Conservation (phyloP, 2,888 invertebrate genomes). For the Volucella inflata region DNA sequence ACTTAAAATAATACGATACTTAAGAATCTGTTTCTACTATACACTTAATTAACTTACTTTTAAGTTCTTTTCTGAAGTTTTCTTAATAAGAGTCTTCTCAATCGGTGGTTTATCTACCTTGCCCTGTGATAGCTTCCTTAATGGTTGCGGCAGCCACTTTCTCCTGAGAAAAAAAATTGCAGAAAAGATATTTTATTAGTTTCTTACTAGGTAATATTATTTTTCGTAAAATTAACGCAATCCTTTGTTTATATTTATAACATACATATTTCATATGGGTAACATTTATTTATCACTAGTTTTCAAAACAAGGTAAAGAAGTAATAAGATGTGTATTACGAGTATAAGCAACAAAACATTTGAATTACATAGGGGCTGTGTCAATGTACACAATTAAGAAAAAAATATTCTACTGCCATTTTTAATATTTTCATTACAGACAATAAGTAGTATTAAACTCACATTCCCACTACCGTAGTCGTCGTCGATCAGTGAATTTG, state of each 20-base stretch:
- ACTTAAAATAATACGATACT: slow-evolving; percentile 62
- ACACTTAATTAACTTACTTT: slow-evolving; percentile 86
- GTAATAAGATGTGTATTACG: slow-evolving; percentile 3
- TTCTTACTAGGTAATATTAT: slow-evolving; percentile 19
- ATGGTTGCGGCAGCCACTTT: slow-evolving; percentile 94
- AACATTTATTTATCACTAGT: slow-evolving; percentile 48
- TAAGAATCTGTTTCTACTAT: no score
- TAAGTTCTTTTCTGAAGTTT: slow-evolving; percentile 92
- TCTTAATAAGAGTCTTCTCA: slow-evolving; percentile 89
- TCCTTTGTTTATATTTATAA: slow-evolving; percentile 27
- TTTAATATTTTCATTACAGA: slow-evolving; percentile 56
- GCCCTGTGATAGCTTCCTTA: slow-evolving; percentile 94
- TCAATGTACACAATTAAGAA: slow-evolving; percentile 47
- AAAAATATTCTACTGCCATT: slow-evolving; percentile 40
- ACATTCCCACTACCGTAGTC: slow-evolving; percentile 66
- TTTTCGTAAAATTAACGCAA: slow-evolving; percentile 20
- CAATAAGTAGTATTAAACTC: slow-evolving; percentile 73
- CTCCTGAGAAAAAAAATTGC: slow-evolving; percentile 86
- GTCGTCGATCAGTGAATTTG: slow-evolving; percentile 67
- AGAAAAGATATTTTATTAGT: slow-evolving; percentile 8
- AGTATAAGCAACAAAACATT: slow-evolving; percentile 47
- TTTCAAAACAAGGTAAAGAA: slow-evolving; percentile 18
- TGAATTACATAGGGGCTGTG: slow-evolving; percentile 50
- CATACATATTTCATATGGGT: slow-evolving; percentile 30
- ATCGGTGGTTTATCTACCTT: slow-evolving; percentile 90